Conservation (phyloP, 2,797 vertebrate species). For the Oceanodroma leucorhoa region DNA sequence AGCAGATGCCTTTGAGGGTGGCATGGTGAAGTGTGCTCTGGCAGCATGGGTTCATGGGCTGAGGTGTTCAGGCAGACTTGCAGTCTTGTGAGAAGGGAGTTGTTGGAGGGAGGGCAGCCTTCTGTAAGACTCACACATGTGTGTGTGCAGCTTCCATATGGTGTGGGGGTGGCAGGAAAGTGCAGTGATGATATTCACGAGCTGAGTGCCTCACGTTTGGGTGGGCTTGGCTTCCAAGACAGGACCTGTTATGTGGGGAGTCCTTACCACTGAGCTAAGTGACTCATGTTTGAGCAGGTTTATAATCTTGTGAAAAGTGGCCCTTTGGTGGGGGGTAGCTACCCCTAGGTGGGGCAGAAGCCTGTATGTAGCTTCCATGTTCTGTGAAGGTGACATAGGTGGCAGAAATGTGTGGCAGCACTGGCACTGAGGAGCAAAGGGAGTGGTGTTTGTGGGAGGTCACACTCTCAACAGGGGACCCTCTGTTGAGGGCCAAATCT, state of each 20-base stretch:
- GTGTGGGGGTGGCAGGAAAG: conserved; percentile 24
- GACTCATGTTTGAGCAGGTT: neutral
- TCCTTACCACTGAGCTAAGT: neutral
- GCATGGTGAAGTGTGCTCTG: neutral
- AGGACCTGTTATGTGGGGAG: neutral
- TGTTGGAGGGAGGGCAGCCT: neutral
- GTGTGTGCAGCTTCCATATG: conserved; percentile 25
- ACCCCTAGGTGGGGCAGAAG: neutral
- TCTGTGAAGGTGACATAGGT: neutral
- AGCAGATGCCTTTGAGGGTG: neutral
- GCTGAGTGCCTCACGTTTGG: neutral
- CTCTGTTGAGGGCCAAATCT: neutral
- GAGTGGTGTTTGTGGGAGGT: neutral
- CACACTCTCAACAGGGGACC: neutral
- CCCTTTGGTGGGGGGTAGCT: neutral
- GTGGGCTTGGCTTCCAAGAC: neutral
- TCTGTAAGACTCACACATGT: neutral
- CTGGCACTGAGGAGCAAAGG: neutral
- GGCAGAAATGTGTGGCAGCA: neutral
- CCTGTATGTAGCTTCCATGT: neutral
- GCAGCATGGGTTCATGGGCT: neutral
- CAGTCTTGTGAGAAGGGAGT: neutral
- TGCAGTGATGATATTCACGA: neutral
- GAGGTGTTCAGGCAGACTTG: neutral
- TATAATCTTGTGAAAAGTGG: neutral